Percentiles rank a stretch among this genome's conserved stretches.
Conservation (phyloP, 2,113 vertebrate species). For the Promerops cafer region DNA sequence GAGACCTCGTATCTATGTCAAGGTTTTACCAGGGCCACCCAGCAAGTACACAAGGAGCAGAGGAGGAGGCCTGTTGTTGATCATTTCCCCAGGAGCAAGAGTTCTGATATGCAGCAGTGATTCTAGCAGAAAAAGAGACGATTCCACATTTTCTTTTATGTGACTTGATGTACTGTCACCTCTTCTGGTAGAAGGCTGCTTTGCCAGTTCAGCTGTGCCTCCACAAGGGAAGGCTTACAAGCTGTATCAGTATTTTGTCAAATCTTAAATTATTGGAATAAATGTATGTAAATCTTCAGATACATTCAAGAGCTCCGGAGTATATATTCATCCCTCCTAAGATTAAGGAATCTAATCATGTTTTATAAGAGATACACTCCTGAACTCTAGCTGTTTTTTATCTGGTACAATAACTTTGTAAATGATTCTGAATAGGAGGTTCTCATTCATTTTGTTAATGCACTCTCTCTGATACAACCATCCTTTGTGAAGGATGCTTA, state of each 20-base stretch:
- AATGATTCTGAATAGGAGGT: neutral
- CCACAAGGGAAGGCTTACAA: neutral
- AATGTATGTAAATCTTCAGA: neutral
- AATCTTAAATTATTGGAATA: neutral
- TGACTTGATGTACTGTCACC: neutral
- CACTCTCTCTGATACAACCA: neutral
- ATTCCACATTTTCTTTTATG: neutral
- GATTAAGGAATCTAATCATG: constrained; percentile 1
- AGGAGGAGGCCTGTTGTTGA: neutral
- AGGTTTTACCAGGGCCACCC: neutral
- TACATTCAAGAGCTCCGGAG: neutral
- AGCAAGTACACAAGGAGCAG: neutral
- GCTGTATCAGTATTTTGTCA: neutral
- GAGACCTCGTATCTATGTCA: accelerated
- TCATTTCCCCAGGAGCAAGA: neutral
- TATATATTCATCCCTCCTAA: constrained; percentile 9
- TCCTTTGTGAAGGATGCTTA: neutral
- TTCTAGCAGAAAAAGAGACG: neutral
- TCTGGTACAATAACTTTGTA: constrained; percentile 5
- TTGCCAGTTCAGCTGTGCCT: neutral
- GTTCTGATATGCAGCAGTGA: neutral
- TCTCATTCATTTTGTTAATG: neutral
- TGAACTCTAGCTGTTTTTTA: constrained; percentile 11
- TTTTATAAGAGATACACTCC: neutral
- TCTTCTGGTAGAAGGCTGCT: neutral